Evolutionary conservation across 2,888 invertebrate species (phyloP).

Genomic region (Drosophila robusta): DNA sequence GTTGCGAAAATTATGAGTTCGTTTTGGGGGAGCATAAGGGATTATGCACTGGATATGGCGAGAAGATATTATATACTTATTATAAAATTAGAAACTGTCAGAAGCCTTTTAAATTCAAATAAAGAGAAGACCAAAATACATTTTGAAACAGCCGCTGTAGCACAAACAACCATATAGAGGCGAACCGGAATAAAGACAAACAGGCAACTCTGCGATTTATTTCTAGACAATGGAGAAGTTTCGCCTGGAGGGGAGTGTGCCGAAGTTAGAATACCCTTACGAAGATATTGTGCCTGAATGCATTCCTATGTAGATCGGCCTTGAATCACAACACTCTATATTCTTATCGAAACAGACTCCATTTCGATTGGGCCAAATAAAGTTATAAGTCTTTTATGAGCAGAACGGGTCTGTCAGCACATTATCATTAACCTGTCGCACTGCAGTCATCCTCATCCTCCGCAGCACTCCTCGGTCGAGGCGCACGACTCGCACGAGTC

Average conservation of each 20-base stretch:
- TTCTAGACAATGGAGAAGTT: conserved; percentile 1
- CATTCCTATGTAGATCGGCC: neutral
- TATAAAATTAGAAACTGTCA: conserved; percentile 46
- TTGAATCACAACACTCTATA: too few species aligned
- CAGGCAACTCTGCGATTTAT: neutral
- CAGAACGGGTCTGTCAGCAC: neutral
- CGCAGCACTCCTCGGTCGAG: too few species aligned
- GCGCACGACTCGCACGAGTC: neutral
- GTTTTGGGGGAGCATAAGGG: neutral
- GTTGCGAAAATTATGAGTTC: conserved; percentile 4
- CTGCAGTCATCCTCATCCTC: neutral
- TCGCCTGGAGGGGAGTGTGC: neutral
- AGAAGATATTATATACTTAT: conserved; percentile 8
- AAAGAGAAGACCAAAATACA: conserved; percentile 5
- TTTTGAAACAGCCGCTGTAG: conserved; percentile 15
- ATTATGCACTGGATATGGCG: neutral
- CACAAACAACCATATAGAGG: too few species aligned
- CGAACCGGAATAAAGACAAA: neutral
- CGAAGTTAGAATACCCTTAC: neutral
- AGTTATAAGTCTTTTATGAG: too few species aligned
- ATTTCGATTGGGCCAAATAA: neutral
- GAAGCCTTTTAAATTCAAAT: conserved; percentile 16
- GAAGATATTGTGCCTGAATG: neutral
- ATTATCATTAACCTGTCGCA: neutral
- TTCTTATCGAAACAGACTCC: too few species aligned